These are phyloP conservation scores for Chloroceryle aenea DNA, from an alignment of 2,113 vertebrate genomes.

Conservation along the genomic window DNA sequence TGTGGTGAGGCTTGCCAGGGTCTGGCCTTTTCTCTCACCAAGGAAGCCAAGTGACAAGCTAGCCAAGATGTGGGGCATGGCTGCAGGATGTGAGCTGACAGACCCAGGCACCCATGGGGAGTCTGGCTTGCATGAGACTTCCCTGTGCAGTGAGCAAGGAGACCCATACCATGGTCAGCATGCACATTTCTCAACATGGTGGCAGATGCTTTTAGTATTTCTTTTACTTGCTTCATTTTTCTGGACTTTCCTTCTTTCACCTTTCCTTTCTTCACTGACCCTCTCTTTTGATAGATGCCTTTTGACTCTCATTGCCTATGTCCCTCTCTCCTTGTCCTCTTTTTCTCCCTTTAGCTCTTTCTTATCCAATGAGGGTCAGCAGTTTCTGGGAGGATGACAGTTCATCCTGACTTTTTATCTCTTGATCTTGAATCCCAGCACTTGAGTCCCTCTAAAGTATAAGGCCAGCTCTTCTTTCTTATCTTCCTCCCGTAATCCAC, in stretches of 20 bases:
- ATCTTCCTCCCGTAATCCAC: background rate
- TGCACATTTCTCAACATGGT: background rate
- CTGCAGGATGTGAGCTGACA: background rate
- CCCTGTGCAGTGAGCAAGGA: background rate
- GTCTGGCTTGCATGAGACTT: background rate
- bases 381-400: background rate
- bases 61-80: background rate
- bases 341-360: background rate
- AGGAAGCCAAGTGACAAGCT: background rate
- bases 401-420: background rate
- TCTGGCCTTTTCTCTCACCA: background rate
- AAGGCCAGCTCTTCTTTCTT: background rate
- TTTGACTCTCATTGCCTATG: background rate
- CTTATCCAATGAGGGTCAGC: background rate
- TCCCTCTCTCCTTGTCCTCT: background rate
- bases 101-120: background rate
- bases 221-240: background rate
- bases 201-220: background rate
- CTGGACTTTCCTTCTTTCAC: background rate
- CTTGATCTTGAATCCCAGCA: background rate
- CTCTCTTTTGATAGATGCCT: background rate
- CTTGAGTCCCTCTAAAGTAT: background rate
- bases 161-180: background rate
- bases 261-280: background rate
- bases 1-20: background rate